Evolutionary conservation across 2,113 vertebrate genomes (phyloP), one percentile per base, ranked within the genome.

Genomic region (Festucalex cinctus): DNA sequence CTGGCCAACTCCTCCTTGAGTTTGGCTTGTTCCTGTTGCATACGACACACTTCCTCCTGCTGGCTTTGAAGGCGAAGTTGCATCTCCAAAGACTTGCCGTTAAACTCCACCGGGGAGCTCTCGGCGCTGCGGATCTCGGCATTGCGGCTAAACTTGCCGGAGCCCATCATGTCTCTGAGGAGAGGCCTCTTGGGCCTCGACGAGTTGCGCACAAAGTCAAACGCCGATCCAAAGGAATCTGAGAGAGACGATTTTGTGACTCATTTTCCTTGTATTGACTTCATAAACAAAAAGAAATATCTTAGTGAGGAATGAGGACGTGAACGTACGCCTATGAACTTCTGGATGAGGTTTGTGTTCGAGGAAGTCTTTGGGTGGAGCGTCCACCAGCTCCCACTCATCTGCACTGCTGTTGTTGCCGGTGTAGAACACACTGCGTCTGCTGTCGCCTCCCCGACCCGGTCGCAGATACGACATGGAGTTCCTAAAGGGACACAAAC

Each of bases 351-450:
- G 79, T 66, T 93, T 96, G 58, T 91, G 92, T 60, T 98, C 96
- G 54, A 93, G 84, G 75, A 93, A 80, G 68, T 98, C 95, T 51
- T 94, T 98, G 6, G 89, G 79, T 9, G 91, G 92, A 53, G 93
- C 90, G 16, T 99, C 95, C 73, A 99, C 77, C 65, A 99, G 79
- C 76, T 98, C 97, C 97, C 97, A 99, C 28, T 99, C 96, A n/a
- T 99, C 97, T 1, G 78, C 24, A 9, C n/a, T 77, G 71, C 35
- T 79, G 9, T 14, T 63, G 61, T 5, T 91, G 69, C 20, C 22
- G 35, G 95, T 94, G 57, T 99, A 98, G 88, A 99, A 98, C 12
- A 97, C 22, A 1, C 95, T 98, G 78, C 79, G 93, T 49, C 94
- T 92, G 82, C 85, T 91, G 1, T 98, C 97, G 0, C 80, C 89